Conservation (phyloP, 2,113 vertebrate genomes). For the Eubucco bourcierii region DNA sequence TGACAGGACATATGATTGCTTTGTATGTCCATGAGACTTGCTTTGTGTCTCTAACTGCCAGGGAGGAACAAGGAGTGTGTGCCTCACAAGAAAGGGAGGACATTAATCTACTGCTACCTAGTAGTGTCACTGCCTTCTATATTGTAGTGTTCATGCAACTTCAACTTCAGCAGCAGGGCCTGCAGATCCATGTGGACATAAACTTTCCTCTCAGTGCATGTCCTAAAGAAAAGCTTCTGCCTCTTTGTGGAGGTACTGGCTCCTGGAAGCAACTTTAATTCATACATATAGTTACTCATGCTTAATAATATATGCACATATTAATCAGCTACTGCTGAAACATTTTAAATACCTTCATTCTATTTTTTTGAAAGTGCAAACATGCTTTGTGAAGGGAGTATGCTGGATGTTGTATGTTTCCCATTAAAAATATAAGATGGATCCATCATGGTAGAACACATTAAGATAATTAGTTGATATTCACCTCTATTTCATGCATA, state of each 20-base stretch:
- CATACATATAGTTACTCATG: not conserved
- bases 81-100: not conserved
- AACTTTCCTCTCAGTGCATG: not conserved
- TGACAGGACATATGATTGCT: not conserved
- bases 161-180: not conserved
- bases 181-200: not conserved
- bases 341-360: conserved; percentile 26
- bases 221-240: not conserved
- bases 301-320: not conserved
- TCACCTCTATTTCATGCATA: conserved; percentile 58
- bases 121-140: not conserved
- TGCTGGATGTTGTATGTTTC: not conserved
- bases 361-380: not conserved
- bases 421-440: not conserved
- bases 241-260: not conserved
- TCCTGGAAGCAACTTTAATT: not conserved
- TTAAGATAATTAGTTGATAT: conserved; percentile 66
- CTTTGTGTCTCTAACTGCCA: not conserved
- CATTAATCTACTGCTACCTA: not conserved
- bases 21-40: not conserved
- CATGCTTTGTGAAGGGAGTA: not conserved
- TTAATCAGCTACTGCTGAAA: not conserved
- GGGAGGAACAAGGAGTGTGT: not conserved
- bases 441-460: conserved; percentile 34
- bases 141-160: not conserved